Evolutionary conservation across 2,888 invertebrate genomes (phyloP).

Genomic region (Pasiphila rectangulata): DNA sequence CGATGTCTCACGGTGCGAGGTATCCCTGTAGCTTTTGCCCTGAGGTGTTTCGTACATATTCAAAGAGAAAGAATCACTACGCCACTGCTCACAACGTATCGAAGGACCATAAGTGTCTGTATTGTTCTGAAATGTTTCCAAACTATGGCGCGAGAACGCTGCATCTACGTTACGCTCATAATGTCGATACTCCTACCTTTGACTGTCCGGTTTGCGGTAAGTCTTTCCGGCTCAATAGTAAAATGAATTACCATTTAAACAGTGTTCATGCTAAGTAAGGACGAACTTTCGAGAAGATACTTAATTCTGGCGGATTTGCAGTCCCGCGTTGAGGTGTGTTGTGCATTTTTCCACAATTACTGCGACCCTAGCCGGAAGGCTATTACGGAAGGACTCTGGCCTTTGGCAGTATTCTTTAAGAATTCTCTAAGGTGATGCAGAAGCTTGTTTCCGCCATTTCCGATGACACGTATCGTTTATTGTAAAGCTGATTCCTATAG

Average conservation of each 20-base stretch:
- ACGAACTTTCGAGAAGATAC: slow-evolving; percentile 7
- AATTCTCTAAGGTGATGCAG: no score
- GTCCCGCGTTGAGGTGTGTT: no score
- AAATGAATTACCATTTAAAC: slow-evolving; percentile 30
- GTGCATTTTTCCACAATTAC: no score
- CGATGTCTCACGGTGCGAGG: slow-evolving; percentile 50
- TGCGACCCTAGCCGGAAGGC: no score
- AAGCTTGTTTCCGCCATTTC: no score
- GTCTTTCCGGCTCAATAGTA: slow-evolving; percentile 56
- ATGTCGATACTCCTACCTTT: slow-evolving; percentile 47
- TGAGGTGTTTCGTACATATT: slow-evolving; percentile 54
- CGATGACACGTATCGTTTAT: no score
- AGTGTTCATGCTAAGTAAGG: slow-evolving; percentile 16
- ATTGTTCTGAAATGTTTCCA: slow-evolving; percentile 55
- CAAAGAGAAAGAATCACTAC: slow-evolving; percentile 55
- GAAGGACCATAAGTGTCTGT: slow-evolving; percentile 54
- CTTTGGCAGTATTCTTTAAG: no score
- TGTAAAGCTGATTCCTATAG: no score
- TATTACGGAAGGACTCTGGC: no score
- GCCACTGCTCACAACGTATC: slow-evolving; percentile 49
- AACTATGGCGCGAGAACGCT: slow-evolving; percentile 55
- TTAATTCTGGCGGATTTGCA: no score
- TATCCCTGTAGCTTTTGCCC: slow-evolving; percentile 57
- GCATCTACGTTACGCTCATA: slow-evolving; percentile 53
- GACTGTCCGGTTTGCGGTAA: slow-evolving; percentile 62